Evolutionary conservation across 2,888 invertebrate species (phyloP).

Genomic region (Calameuta filiformis): DNA sequence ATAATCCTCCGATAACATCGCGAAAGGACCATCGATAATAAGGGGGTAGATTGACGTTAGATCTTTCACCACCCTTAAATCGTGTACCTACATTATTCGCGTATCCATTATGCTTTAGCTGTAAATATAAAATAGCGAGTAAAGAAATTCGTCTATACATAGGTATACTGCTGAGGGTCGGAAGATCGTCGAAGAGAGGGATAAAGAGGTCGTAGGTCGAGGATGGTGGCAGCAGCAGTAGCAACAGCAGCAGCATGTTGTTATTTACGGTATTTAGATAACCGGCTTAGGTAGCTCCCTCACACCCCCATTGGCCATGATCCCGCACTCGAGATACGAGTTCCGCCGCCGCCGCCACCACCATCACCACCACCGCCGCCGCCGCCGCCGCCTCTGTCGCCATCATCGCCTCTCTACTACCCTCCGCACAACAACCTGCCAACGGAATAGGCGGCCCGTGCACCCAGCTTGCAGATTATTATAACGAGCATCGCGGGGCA

Average conservation of each 20-base stretch:
- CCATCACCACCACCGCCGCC: constrained; percentile 26
- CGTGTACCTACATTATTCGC: background rate
- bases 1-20: constrained; percentile 60
- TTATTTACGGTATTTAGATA: constrained; percentile 67
- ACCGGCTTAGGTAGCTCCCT: constrained; percentile 62
- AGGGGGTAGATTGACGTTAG: constrained; percentile 25
- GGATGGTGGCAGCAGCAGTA: constrained; percentile 29
- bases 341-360: constrained; percentile 26
- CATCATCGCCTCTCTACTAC: constrained; percentile 20
- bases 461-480: constrained; percentile 59
- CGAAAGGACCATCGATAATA: constrained; percentile 28
- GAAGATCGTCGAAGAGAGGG: constrained; percentile 5
- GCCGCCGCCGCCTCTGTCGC: constrained; percentile 39
- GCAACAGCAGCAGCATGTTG: constrained; percentile 35
- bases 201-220: constrained; percentile 16
- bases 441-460: constrained; percentile 31
- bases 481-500: constrained; percentile 59
- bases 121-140: background rate
- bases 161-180: background rate
- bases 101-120: background rate
- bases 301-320: constrained; percentile 57
- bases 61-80: background rate
- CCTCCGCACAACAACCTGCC: constrained; percentile 39
- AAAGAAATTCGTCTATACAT: background rate
- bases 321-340: constrained; percentile 60